Percentiles rank a stretch among this genome's conserved stretches.
Evolutionary conservation across 2,797 vertebrate genomes (phyloP).

Genomic region (Rhyacichthys aspro): DNA sequence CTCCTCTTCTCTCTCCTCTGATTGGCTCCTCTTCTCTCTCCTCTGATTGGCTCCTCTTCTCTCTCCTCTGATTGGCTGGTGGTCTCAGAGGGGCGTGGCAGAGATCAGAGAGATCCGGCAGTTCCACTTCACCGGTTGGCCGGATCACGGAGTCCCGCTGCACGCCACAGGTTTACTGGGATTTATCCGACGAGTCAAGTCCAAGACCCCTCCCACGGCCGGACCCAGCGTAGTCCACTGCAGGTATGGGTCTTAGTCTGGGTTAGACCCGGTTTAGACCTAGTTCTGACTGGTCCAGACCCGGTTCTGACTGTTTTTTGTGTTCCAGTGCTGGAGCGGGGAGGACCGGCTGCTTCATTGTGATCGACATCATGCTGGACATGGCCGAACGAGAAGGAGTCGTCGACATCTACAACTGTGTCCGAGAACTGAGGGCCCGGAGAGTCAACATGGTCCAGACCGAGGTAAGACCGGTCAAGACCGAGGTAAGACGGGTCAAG

Average conservation of each 20-base stretch:
- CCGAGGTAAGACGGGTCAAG: neutral
- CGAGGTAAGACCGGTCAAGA: neutral
- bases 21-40: too few species aligned
- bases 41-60: too few species aligned
- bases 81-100: conserved; percentile 1
- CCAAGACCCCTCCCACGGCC: conserved; percentile 90
- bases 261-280: too few species aligned
- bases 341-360: conserved; percentile 90
- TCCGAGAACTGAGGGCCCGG: conserved; percentile 88
- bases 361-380: conserved; percentile 91
- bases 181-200: conserved; percentile 94
- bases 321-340: conserved; percentile 66
- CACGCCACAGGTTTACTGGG: conserved; percentile 95
- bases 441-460: conserved; percentile 90
- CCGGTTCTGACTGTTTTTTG: neutral
- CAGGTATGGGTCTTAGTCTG: conserved; percentile 60
- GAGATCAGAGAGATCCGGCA: conserved; percentile 87
- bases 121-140: conserved; percentile 99
- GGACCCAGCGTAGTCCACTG: conserved; percentile 94
- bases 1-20: too few species aligned
- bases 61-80: neutral
- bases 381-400: conserved; percentile 92
- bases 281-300: neutral
- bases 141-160: conserved; percentile 97
- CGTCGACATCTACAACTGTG: conserved; percentile 92